Evolutionary conservation across 2,888 invertebrate genomes (phyloP).

Genomic region (Xylota segnis): DNA sequence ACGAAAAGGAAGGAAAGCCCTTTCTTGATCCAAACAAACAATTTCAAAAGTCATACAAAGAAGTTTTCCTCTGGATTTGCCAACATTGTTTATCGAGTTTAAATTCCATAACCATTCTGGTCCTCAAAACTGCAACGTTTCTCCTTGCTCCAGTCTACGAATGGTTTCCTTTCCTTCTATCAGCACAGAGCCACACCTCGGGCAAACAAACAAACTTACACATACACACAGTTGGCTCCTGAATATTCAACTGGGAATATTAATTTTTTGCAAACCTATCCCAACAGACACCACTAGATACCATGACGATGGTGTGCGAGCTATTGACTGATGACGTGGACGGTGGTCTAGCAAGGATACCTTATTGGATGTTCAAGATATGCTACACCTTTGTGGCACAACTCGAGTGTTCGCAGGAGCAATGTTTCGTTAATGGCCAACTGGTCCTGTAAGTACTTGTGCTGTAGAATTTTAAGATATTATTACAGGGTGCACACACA

Average conservation of each 20-base stretch:
- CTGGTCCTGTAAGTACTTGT: conserved; percentile 78
- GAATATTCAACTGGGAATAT: conserved; percentile 16
- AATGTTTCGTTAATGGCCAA: conserved; percentile 77
- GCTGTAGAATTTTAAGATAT: not conserved
- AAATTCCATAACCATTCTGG: not conserved
- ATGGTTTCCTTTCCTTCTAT: too few species aligned
- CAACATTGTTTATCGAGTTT: not conserved
- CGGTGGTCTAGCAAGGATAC: conserved; percentile 91
- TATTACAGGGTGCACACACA: not conserved
- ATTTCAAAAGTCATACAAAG: too few species aligned
- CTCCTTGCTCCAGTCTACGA: not conserved
- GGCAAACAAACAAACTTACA: not conserved
- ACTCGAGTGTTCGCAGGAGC: conserved; percentile 84
- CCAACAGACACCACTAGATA: conserved; percentile 88
- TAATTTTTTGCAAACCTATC: conserved; percentile 36
- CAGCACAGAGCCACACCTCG: not conserved
- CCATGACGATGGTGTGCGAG: conserved; percentile 93
- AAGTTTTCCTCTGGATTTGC: too few species aligned
- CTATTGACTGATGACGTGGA: conserved; percentile 93
- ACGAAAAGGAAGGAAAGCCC: too few species aligned
- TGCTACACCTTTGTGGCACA: conserved; percentile 87
- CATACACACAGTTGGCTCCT: not conserved
- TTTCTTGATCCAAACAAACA: too few species aligned
- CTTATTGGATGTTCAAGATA: conserved; percentile 87
- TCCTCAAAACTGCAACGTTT: not conserved